These are phyloP conservation scores for Phymorhynchus buccinoides DNA, from an alignment of 1,140 invertebrate genomes.

Conservation along the genomic window DNA sequence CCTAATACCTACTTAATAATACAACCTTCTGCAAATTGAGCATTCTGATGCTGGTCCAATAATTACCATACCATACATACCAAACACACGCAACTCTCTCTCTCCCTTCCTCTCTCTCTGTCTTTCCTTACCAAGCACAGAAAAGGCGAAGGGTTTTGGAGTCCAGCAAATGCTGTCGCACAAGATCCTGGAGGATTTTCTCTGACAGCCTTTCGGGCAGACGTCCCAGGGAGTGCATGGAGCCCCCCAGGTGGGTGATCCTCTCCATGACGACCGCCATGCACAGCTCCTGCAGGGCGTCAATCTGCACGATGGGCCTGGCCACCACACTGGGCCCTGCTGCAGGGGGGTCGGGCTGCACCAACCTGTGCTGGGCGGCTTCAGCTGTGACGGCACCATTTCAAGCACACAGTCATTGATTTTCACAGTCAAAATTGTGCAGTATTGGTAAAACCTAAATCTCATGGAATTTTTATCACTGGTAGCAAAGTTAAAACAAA, in stretches of 20 bases:
- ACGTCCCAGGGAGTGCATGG: constrained; percentile 56
- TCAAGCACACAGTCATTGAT: too few relatives aligned
- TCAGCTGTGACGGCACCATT: too few relatives aligned
- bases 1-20: too few relatives aligned
- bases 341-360: constrained; percentile 26
- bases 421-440: too few relatives aligned
- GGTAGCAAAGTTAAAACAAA: too few relatives aligned
- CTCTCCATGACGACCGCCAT: constrained; percentile 56
- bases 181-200: constrained; percentile 57
- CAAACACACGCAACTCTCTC: too few relatives aligned
- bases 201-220: constrained; percentile 63
- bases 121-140: constrained; percentile 61
- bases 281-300: constrained; percentile 50
- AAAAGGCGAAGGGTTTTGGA: constrained; percentile 63
- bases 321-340: neutral
- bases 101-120: neutral
- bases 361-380: constrained; percentile 56
- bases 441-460: too few relatives aligned
- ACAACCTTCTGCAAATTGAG: too few relatives aligned
- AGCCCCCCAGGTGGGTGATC: constrained; percentile 56
- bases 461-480: too few relatives aligned
- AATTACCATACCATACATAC: too few relatives aligned
- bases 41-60: too few relatives aligned
- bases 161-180: constrained; percentile 64
- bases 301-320: constrained; percentile 39